These are phyloP conservation scores for Pantala flavescens DNA, from an alignment of 1,140 invertebrate species.

Conservation along the genomic window DNA sequence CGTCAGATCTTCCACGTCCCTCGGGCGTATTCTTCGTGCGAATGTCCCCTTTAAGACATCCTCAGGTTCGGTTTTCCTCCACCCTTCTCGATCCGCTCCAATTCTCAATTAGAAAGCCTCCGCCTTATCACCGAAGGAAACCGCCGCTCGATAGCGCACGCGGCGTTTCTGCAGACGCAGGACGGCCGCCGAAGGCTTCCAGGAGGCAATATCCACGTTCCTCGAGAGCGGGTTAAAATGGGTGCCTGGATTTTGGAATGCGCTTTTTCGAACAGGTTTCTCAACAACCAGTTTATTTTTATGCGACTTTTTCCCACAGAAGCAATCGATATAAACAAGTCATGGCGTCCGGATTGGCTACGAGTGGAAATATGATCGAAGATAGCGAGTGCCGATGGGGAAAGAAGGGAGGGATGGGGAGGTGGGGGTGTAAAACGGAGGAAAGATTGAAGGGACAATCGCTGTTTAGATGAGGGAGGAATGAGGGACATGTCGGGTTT, in stretches of 20 bases:
- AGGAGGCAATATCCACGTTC: neutral
- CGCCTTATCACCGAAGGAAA: no score
- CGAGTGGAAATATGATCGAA: constrained; percentile 2
- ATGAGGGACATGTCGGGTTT: no score
- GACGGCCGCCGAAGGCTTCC: neutral
- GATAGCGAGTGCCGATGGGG: neutral
- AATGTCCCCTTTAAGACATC: no score
- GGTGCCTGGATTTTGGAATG: constrained; percentile 4
- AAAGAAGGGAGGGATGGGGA: neutral
- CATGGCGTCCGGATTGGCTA: neutral
- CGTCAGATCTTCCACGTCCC: no score
- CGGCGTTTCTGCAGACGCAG: neutral
- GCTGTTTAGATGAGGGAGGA: no score
- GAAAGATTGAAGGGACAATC: no score
- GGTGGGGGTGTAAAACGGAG: no score
- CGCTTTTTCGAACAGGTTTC: neutral
- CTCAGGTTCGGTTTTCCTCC: no score
- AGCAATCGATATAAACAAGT: constrained; percentile 3
- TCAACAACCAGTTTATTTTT: constrained; percentile 2
- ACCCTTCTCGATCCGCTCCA: no score
- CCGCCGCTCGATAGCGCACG: neutral
- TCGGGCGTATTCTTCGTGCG: no score
- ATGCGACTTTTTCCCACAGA: constrained; percentile 1
- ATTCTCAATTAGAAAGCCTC: no score
- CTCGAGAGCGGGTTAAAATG: neutral